Percentiles rank a stretch among this genome's conserved stretches.
Evolutionary conservation across 2,797 vertebrate genomes (phyloP).

Genomic region (Enteromius viviparus): DNA sequence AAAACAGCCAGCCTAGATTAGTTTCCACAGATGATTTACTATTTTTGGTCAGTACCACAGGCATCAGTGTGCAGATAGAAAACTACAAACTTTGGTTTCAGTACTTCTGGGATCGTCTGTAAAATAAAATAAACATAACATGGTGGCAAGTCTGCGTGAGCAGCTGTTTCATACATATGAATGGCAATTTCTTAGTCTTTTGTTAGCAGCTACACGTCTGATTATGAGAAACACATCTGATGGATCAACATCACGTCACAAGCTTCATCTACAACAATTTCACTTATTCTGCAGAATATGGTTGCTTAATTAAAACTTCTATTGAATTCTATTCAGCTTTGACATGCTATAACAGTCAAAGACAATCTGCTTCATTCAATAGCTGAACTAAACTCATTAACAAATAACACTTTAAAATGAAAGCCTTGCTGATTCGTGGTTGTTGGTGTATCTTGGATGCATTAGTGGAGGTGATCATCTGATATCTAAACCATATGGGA

Average conservation of each 20-base stretch:
- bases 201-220: neutral
- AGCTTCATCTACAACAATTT: neutral
- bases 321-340: neutral
- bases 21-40: neutral
- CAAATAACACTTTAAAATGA: neutral
- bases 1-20: neutral
- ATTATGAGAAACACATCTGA: slow-evolving; percentile 3
- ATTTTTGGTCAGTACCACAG: neutral
- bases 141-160: neutral
- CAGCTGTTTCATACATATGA: slow-evolving; percentile 26
- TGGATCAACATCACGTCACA: neutral
- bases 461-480: neutral
- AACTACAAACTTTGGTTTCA: neutral
- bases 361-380: neutral
- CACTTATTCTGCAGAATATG: neutral
- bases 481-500: neutral
- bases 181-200: neutral
- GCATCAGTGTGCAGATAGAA: neutral
- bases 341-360: no score
- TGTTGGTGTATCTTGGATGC: neutral
- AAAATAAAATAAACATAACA: slow-evolving; percentile 7
- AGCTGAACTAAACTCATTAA: neutral
- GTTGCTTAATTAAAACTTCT: neutral
- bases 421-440: neutral
- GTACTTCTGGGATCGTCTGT: neutral